Percentiles rank a stretch among this genome's conserved stretches.
Conservation (phyloP, 2,113 vertebrate species). For the Elephantulus edwardii region DNA sequence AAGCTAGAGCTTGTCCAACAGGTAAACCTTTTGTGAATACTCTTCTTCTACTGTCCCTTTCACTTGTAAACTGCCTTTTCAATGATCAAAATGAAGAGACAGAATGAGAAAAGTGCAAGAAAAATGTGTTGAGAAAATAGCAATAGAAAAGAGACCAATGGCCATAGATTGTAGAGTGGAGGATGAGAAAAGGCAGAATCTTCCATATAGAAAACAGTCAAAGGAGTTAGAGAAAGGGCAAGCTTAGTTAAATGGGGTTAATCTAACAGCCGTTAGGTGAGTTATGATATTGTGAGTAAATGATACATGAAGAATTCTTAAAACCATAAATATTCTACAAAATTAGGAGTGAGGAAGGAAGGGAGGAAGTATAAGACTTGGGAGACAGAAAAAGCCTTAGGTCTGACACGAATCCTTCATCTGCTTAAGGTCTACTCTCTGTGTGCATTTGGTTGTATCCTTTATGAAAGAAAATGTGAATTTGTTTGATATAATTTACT, state of each 20-base stretch:
- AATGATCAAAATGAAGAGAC: background rate
- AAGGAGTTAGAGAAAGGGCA: background rate
- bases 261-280: background rate
- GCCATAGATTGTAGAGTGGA: background rate
- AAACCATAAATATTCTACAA: background rate
- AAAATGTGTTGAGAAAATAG: background rate
- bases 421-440: background rate
- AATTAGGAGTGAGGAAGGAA: background rate
- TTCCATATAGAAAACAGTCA: background rate
- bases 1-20: background rate
- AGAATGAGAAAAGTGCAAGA: background rate
- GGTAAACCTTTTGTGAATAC: background rate
- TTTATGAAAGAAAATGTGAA: background rate
- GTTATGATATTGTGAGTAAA: background rate
- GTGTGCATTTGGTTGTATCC: background rate
- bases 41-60: background rate
- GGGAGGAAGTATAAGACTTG: background rate
- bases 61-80: background rate
- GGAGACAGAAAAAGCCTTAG: background rate
- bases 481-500: background rate
- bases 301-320: background rate
- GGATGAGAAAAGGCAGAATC: accelerated
- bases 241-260: background rate
- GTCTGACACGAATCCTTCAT: background rate
- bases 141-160: background rate